phyloP scores from a whole-genome alignment of 1,140 invertebrate species.

The Brachionus manjavacas region DNA sequence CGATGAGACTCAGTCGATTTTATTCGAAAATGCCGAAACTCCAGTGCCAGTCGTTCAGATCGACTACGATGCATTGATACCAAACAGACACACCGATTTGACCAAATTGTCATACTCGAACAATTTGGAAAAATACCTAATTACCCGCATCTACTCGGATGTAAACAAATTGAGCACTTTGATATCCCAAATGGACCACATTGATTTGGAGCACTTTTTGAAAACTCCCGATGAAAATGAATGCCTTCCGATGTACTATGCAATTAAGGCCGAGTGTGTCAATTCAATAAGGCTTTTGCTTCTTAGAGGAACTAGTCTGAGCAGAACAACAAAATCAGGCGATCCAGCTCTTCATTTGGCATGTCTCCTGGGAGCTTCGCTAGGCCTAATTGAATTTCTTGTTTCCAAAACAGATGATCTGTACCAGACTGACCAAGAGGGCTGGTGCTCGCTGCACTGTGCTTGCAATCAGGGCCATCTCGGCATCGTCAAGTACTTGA shows the following conservation, averaged over 20 bases:
- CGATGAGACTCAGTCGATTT: neutral
- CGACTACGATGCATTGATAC: neutral
- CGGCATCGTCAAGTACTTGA: constrained; percentile 1
- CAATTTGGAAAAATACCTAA: constrained; percentile 34
- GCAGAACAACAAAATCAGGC: constrained; percentile 18
- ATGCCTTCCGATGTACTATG: constrained; percentile 29
- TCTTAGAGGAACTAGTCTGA: neutral
- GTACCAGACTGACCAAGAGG: constrained; percentile 34
- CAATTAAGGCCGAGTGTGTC: constrained; percentile 10
- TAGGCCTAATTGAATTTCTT: neutral
- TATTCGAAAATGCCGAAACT: neutral
- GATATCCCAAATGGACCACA: neutral
- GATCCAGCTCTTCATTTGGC: constrained; percentile 41
- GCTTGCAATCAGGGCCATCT: constrained; percentile 41
- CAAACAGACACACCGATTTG: constrained; percentile 6
- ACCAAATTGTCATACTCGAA: constrained; percentile 7
- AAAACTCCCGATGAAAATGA: constrained; percentile 32
- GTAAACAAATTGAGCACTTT: constrained; percentile 8
- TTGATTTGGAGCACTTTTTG: neutral
- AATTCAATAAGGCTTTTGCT: neutral
- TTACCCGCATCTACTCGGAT: constrained; percentile 5
- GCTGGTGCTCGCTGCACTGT: constrained; percentile 15
- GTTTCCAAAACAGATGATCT: neutral
- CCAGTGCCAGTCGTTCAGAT: neutral
- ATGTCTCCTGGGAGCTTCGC: neutral